phyloP scores from a whole-genome alignment of 2,888 invertebrate genomes.

The Laothoe populi region DNA sequence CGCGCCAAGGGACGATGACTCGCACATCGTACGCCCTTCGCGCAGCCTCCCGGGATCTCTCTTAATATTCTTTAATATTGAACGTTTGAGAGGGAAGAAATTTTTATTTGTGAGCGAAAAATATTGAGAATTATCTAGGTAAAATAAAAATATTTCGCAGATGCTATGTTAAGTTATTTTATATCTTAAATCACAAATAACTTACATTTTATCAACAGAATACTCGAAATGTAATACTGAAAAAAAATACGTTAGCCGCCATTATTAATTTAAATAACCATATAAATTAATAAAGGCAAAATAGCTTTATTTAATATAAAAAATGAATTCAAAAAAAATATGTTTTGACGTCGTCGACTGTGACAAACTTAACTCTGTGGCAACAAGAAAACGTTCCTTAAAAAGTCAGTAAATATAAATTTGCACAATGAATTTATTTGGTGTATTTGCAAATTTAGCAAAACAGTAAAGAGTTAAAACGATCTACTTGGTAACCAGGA shows the following conservation, averaged over 20 bases:
- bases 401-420: no score
- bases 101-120: neutral
- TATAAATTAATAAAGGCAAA: no score
- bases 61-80: conserved; percentile 31
- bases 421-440: no score
- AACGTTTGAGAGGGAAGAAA: conserved; percentile 1
- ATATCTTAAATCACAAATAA: neutral
- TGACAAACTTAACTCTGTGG: no score
- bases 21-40: conserved; percentile 38
- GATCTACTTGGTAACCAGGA: conserved; percentile 67
- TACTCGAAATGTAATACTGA: no score
- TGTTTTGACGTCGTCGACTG: no score
- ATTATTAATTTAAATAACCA: no score
- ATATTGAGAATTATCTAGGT: conserved; percentile 9
- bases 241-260: no score
- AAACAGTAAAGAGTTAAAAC: conserved; percentile 54
- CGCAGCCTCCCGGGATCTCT: conserved; percentile 36
- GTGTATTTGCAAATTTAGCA: neutral
- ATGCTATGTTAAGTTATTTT: neutral
- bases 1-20: conserved; percentile 42
- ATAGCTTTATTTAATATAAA: no score
- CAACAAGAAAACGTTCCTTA: no score
- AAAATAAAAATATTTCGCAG: conserved; percentile 8
- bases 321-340: no score
- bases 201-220: no score